Evolutionary conservation across 2,888 invertebrate genomes (phyloP), one percentile per base, ranked within the genome.

Genomic region (Corbicula japonica): DNA sequence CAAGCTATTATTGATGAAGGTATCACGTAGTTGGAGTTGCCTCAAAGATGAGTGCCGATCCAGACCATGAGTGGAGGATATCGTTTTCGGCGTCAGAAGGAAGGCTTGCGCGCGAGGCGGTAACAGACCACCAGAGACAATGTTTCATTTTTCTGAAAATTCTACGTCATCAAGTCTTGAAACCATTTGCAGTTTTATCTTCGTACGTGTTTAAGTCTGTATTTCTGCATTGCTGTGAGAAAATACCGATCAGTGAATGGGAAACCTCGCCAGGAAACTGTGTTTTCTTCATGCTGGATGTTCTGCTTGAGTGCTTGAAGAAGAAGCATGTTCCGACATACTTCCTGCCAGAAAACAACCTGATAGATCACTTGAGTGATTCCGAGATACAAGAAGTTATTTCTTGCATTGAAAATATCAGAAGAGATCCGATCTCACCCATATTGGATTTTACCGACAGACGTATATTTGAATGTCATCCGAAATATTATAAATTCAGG

Each of bases 271-370:
- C 68, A 12, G 81, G 81, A 3, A 63, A 50, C n/a, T 84, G 84
- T 75, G 28, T 84, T 0, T 60, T 84, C 1, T 84, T 75, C 61
- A 62, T 84, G 52, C 56, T 84, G 15, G 81, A 81, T 28, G 62
- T 50, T 2, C 60, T 84, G 4, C 28, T 84, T 1, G 62, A 61
- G 18, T 75, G 74, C 48, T 30, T 84, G 0, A 38, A 61, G 26
- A 71, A 72, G 12, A 71, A 63, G 50, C 50, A 60, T n/a, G 58
- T 84, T 8, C 81, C 80, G 10, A 74, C 72, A 15, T 84, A 71
- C 52, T 84, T 84, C 48, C 62, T 81, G 21, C 65, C 71, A 63
- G 72, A 76, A 41, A 84, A 81, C 23, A 84, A 84, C 28, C 41
- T 81, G 6, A 76, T 84, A 23, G 74, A 69, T 62, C 76, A 79